Conservation (phyloP, 2,113 vertebrate genomes). For the Strigops habroptila region DNA sequence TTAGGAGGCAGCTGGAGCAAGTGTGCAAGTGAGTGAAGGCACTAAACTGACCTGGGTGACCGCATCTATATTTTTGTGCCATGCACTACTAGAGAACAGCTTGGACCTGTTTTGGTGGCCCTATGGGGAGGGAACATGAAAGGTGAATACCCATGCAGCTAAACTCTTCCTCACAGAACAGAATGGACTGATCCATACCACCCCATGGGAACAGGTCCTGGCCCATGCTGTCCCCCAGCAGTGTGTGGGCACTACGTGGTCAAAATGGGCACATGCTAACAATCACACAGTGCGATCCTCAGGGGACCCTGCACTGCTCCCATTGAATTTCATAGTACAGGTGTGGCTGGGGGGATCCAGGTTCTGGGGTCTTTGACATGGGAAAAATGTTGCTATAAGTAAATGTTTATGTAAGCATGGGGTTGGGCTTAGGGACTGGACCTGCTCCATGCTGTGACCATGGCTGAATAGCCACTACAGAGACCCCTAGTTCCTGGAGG, state of each 20-base stretch:
- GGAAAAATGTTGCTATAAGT: neutral
- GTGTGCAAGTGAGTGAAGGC: neutral
- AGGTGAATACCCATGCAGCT: neutral
- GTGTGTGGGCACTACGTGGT: neutral
- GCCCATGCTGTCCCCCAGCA: neutral
- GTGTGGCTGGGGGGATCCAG: neutral
- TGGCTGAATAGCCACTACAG: neutral
- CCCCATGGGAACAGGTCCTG: neutral
- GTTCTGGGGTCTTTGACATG: neutral
- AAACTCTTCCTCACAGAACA: neutral
- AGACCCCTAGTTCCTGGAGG: neutral
- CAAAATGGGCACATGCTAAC: neutral
- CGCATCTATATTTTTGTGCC: neutral
- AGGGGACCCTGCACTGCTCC: neutral
- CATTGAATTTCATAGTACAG: neutral
- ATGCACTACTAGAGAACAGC: neutral
- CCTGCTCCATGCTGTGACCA: neutral
- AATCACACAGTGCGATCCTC: neutral
- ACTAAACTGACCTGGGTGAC: neutral
- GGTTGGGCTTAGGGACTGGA: neutral
- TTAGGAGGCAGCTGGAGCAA: neutral
- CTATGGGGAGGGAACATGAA: neutral
- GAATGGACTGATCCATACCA: neutral
- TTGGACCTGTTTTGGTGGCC: neutral
- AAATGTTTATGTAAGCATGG: neutral